Base-by-base conservation (phyloP, 2,797 vertebrate species). In the Calcarius lapponicus region DNA sequence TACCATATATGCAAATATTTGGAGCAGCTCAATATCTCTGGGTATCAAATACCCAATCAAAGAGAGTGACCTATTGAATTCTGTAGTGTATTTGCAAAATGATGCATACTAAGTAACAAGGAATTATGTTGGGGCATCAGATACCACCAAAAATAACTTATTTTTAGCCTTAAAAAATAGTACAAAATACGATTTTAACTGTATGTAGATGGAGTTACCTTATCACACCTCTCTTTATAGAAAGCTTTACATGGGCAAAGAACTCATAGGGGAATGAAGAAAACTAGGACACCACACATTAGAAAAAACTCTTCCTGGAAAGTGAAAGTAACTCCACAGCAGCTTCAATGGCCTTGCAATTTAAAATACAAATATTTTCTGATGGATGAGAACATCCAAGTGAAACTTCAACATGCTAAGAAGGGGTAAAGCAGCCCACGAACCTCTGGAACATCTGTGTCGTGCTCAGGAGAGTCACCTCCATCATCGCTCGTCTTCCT, bases 401-500 rank as follows among this genome's bases (percentile, higher is more conserved):
- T 13, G 17, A 83, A 86, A 82, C 20, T 42, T 51, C 48, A 66
- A 40, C 13, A 6, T 4, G 9, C 26, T 73, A 57, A 38, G 48
- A 62, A 72, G 1, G 10, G 45, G 31, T n/a, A 75, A 80, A 79
- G 43, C 80, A 69, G 34, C 32, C 24, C 71, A 45, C 31, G 6
- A 96, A 99, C 99, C 99, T 99, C 99, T 0, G 99, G 99, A 45
- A 99, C 98, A 96, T 99, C 99, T 1, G 98, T 98, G 5, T 99
- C 99, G 0, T 99, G 99, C 81, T 99, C 99, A 7, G 99, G 99
- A 72, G 99, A 99, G 80, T 99, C 99, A n/a, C 99, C 99, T 2
- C 99, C 99, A 24, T 99, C 99, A 26, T 99, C 99, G 1, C 99
- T 99, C 4, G 99, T 99, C 98, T 99, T 99, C 94, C 99, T 98